Conservation (phyloP, 2,113 vertebrate species). For the Silurus meridionalis region DNA sequence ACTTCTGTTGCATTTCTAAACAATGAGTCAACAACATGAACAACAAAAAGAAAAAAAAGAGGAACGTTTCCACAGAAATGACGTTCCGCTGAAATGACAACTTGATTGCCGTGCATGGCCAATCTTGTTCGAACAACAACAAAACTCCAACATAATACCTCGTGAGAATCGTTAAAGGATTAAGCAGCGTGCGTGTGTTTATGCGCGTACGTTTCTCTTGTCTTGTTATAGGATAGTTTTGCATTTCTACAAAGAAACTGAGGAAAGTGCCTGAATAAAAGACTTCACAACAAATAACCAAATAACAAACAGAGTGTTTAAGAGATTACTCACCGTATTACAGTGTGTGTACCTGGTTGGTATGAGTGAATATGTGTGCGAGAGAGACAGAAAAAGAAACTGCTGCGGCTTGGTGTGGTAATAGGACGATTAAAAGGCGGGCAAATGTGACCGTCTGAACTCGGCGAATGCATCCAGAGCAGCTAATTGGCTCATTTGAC, state of each 20-base stretch:
- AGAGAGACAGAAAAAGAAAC: not conserved
- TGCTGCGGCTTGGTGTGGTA: slow-evolving; percentile 7
- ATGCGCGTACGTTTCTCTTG: not conserved
- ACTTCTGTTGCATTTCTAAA: slow-evolving; percentile 5
- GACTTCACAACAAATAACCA: not conserved
- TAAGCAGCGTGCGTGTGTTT: not conserved
- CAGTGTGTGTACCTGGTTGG: not conserved
- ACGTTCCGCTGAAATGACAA: not conserved
- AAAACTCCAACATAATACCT: not conserved
- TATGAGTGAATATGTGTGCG: not conserved
- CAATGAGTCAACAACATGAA: not conserved
- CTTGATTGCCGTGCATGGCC: not conserved
- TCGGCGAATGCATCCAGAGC: not conserved
- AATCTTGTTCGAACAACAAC: not conserved
- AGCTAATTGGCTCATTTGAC: not conserved
- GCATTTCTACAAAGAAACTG: not conserved
- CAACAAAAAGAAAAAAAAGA: not conserved
- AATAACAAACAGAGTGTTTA: slow-evolving; percentile 1
- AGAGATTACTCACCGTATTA: not conserved
- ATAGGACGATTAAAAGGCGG: slow-evolving; percentile 10
- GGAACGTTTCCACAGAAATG: not conserved
- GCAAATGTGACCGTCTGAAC: slow-evolving; percentile 25
- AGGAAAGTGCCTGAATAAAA: not conserved
- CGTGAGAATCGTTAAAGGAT: not conserved
- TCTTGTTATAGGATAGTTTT: not conserved